Base-by-base conservation (phyloP, 2,797 vertebrate genomes). In the Odontamblyopus rebecca region DNA sequence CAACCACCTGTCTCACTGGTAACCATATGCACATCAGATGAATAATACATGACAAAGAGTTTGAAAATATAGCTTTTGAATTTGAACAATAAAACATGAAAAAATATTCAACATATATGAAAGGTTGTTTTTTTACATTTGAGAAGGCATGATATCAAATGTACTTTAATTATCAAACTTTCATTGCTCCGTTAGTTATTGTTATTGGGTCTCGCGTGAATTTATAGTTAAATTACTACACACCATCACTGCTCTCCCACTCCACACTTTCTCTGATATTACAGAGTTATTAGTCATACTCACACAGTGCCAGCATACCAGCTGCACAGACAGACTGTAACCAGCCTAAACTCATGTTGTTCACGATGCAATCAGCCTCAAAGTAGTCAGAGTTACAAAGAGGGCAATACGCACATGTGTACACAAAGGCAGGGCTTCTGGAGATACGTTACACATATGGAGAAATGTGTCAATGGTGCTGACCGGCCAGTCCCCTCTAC, bases 201-300 rank as follows among this genome's bases (percentile, higher is more conserved):
- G 23, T 23, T 23, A 67, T 62, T 29, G 67, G 48, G 48, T 79
- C 70, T 71, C 61, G 67, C 38, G 75, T 60, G 53, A 56, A 61
- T 75, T 75, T 83, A 70, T 72, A 69, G 76, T 78, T 80, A 77
- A 70, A 79, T 32, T 64, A 74, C 50, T 64, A 73, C 54, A 57
- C 54, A 76, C 69, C 61, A 66, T 27, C 78, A 50, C 29, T 48
- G n/a, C 60, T 41, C 61, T 66, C 67, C 50, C 57, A 44, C 48
- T 62, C 70, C 61, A 66, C 27, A 30, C 60, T 73, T 69, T 53
- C 59, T 27, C 54, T 30, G 54, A 84, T 85, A 75, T 74, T 82
- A 77, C 67, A 67, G 69, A 79, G 77, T 76, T 72, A 84, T 88
- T 86, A 84, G 83, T 89, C 86, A 87, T 79, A 78, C 84, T 83